Conservation (phyloP, 2,797 vertebrate species). For the Limnodromus scolopaceus region DNA sequence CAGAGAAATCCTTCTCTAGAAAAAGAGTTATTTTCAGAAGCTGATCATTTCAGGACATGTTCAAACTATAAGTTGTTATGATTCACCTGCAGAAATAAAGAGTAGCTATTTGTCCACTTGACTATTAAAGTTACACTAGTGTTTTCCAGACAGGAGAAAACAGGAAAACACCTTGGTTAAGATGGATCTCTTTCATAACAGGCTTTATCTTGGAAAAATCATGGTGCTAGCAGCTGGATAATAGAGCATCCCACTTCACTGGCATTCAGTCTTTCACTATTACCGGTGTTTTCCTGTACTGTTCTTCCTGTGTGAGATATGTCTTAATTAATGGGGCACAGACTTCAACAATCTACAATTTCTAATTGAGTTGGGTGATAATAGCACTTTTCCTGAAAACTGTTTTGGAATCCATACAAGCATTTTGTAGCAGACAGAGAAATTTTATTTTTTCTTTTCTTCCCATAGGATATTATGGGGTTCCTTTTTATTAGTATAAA, state of each 20-base stretch:
- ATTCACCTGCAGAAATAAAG: not conserved
- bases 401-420: not conserved
- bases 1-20: not conserved
- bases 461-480: fast-evolving
- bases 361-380: not conserved
- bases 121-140: not conserved
- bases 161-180: not conserved
- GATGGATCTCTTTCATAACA: not conserved
- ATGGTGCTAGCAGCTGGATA: not conserved
- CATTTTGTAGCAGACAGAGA: not conserved
- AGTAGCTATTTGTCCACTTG: not conserved
- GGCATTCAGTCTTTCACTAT: not conserved
- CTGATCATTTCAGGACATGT: not conserved
- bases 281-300: not conserved
- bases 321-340: not conserved
- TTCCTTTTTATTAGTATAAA: not conserved
- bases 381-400: not conserved
- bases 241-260: not conserved
- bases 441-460: not conserved
- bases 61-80: not conserved
- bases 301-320: not conserved
- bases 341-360: not conserved
- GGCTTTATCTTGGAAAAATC: not conserved
- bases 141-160: not conserved
- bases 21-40: not conserved